A percentile compares a stretch with the other conserved stretches of the same genome.
Evolutionary conservation across 2,888 invertebrate genomes (phyloP).

Genomic region (Digitonthophagus gazella): DNA sequence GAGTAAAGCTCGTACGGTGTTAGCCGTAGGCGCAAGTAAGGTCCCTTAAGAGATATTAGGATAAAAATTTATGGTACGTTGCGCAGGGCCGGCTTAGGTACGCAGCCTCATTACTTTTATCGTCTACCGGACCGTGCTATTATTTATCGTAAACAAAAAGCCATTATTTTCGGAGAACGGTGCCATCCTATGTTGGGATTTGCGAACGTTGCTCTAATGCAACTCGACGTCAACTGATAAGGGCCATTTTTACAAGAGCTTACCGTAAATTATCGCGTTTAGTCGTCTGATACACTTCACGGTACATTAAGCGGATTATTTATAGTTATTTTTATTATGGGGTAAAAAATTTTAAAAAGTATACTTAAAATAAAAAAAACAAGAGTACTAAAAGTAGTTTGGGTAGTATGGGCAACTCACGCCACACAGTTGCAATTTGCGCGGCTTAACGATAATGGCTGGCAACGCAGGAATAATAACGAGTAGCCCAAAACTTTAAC

Average conservation of each 20-base stretch:
- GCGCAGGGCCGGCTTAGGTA: conserved; percentile 1
- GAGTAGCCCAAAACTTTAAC: neutral
- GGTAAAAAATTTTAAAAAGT: neutral
- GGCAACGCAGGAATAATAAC: neutral
- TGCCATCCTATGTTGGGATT: neutral
- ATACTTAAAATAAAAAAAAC: neutral
- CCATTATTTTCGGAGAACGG: conserved; percentile 11
- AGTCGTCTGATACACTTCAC: neutral
- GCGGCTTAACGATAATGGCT: neutral
- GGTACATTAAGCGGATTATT: neutral
- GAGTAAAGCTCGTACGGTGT: conserved; percentile 8
- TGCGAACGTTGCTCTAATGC: neutral
- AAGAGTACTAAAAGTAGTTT: neutral
- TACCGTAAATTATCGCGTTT: neutral
- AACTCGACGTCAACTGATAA: neutral
- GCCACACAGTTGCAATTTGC: neutral
- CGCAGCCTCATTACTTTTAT: conserved; percentile 19
- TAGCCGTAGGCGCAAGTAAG: neutral
- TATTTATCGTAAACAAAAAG: conserved; percentile 15
- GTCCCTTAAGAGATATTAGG: conserved; percentile 13
- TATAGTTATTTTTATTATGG: no score
- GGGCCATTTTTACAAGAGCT: neutral
- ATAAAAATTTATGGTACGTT: conserved; percentile 22
- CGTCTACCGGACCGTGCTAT: conserved; percentile 9
- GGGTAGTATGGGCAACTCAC: neutral